Conservation (phyloP, 2,888 invertebrate species). For the Synergus itoensis region DNA sequence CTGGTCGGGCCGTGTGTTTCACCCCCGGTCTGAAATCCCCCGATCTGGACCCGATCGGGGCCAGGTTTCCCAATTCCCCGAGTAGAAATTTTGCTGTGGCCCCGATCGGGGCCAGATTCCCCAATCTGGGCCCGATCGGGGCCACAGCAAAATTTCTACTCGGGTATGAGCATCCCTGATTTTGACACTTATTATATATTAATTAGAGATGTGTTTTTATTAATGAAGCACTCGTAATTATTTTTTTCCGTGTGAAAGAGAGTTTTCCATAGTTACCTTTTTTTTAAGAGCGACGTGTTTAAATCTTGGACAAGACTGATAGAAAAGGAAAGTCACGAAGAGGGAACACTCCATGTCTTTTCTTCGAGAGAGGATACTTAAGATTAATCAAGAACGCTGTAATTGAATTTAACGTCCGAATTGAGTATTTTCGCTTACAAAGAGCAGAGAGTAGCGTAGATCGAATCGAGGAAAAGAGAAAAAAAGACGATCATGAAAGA, state of each 20-base stretch:
- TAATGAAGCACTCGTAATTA: no score
- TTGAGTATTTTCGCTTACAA: constrained; percentile 77
- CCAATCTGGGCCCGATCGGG: no score
- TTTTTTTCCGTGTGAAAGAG: not conserved
- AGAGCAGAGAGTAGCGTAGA: constrained; percentile 64
- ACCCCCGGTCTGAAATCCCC: no score
- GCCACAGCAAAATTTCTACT: no score
- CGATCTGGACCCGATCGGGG: no score
- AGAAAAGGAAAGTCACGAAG: constrained; percentile 13
- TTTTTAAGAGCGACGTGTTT: constrained; percentile 1
- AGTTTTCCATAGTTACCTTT: not conserved
- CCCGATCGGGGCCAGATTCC: no score
- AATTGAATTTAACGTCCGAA: constrained; percentile 76
- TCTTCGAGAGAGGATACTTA: constrained; percentile 68
- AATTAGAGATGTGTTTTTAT: no score
- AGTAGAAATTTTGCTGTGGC: no score
- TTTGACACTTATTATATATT: no score
- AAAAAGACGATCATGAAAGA: constrained; percentile 48
- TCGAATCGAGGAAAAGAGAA: constrained; percentile 54
- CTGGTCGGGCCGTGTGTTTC: no score
- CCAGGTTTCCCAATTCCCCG: no score
- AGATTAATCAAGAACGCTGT: constrained; percentile 75
- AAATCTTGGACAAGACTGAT: constrained; percentile 11
- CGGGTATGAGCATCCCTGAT: no score
- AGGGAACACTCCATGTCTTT: constrained; percentile 37